These are phyloP conservation scores for Ethmia dodecea DNA, from an alignment of 2,888 invertebrate species.

Conservation along the genomic window DNA sequence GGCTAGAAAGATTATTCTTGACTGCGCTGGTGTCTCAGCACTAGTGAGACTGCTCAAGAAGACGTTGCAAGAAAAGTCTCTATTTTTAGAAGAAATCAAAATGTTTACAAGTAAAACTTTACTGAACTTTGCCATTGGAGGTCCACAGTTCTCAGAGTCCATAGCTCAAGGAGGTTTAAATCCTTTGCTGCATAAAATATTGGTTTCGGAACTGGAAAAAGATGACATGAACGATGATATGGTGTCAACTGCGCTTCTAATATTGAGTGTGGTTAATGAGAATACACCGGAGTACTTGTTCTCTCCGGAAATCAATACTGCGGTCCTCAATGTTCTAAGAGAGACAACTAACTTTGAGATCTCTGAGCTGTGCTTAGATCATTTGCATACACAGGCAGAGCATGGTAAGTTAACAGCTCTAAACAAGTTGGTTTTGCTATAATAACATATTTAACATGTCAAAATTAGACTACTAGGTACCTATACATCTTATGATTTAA, in stretches of 20 bases:
- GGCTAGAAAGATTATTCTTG: conserved; percentile 73
- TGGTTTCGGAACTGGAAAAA: conserved; percentile 64
- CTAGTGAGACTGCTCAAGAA: conserved; percentile 56
- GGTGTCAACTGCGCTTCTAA: conserved; percentile 73
- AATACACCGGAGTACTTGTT: conserved; percentile 79
- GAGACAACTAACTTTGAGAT: conserved; percentile 83
- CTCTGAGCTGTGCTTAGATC: conserved; percentile 86
- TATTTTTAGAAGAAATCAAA: conserved; percentile 72
- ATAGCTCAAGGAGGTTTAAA: conserved; percentile 76
- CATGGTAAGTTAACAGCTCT: conserved; percentile 81
- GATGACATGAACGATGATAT: conserved; percentile 75
- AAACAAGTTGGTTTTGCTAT: too few relatives aligned
- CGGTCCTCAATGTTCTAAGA: conserved; percentile 80
- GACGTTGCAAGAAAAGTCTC: conserved; percentile 35
- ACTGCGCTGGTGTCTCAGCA: conserved; percentile 65
- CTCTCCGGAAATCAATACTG: conserved; percentile 71
- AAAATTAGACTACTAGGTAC: too few relatives aligned
- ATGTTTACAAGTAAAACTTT: conserved; percentile 85
- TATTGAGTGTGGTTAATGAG: conserved; percentile 80
- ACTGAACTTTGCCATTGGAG: conserved; percentile 87
- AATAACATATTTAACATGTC: too few relatives aligned
- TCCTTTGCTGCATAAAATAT: conserved; percentile 69
- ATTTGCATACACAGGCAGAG: conserved; percentile 86
- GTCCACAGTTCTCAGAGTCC: conserved; percentile 80
- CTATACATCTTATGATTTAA: too few relatives aligned